Base-by-base conservation (phyloP, 1,140 invertebrate species). In the Drosophila hydei region DNA sequence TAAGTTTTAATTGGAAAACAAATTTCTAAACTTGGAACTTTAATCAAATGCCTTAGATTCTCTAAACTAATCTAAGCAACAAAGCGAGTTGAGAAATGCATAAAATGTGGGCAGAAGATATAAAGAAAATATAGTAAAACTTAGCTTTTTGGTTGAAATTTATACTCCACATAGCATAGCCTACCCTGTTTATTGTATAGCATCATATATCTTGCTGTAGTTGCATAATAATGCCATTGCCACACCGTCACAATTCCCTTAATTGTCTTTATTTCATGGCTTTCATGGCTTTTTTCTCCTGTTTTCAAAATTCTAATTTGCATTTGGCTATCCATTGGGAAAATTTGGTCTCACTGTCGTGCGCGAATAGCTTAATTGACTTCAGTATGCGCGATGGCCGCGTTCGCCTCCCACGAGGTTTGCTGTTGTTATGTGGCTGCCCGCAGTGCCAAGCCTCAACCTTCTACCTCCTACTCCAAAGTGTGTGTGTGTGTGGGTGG, bases 331-430 rank as follows among this genome's bases (percentile, higher is more conserved):
- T 48, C 67, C 59, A 42, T 18, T 55, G 67, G 36, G 59, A 42
- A 27, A 12, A 18, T 19, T 40, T 64, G 67, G 67, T 55, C 40
- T 42, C 67, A 70, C 58, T 63, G 50, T 47, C 38, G n/a, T 42
- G 38, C 18, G n/a, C 27, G 18, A 33, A 25, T 8, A 33, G 55
- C 55, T 68, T 61, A 61, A 69, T 69, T 69, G 58, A 62, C 48
- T 69, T 12, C 65, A 48, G 14, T 30, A 4, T 18, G 25, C 21
- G 47, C 54, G 23, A 16, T 42, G 27, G 19, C 36, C 36, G n/a
- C 40, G 25, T 16, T 48, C 8, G 21, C 27, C 43, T 25, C 48
- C 42, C 50, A 19, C 21, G 42, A 16, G 40, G 18, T 8, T 33
- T 36, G 14, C 36, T 18, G 36, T 38, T 23, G 19, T 21, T 21